Evolutionary conservation across 1,140 invertebrate genomes (phyloP), one percentile per base, ranked within the genome.

Genomic region (Plodia interpunctella): DNA sequence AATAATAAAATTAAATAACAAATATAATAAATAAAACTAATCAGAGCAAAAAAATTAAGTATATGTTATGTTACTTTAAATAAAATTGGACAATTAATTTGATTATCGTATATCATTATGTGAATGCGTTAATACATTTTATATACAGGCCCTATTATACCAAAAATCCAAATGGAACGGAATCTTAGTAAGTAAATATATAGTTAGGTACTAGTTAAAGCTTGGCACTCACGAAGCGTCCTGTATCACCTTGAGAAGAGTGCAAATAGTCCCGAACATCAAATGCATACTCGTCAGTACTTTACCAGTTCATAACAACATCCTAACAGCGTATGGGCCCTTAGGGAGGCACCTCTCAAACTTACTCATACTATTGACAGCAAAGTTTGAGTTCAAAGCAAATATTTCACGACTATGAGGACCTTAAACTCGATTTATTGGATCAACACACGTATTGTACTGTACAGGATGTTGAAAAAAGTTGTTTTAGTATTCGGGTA

Each of bases 341-440:
- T 44, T 44, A 44, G 38, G 38, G 38, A 44, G 15, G 15, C 3
- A n/a, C 13, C 38, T 44, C 15, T 44, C 38, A 44, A 44, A 44
- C 38, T 44, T 44, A n/a, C 38, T 44, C n/a, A 44, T 44, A 44
- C 38, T 44, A 44, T 44, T 44, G 38, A 44, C 38, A 44, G 38
- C 38, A 44, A 44, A 44, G 38, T 44, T 44, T 44, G 38, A 44
- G 38, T 44, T 44, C 38, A 44, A 44, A 44, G 38, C 38, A 44
- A 44, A 44, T 44, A 44, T 44, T 44, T 44, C 38, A 44, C 38
- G 15, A 44, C 38, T 44, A 44, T 44, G 38, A 44, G 38, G 38
- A 44, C 38, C 38, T 44, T n/a, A 44, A 44, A 44, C 38, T 44
- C 38, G 38, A 44, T 44, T 15, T 44, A 44, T 44, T 44, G 38